Evolutionary conservation across 2,888 invertebrate species (phyloP).

Genomic region (Ichneumoninae sp.): DNA sequence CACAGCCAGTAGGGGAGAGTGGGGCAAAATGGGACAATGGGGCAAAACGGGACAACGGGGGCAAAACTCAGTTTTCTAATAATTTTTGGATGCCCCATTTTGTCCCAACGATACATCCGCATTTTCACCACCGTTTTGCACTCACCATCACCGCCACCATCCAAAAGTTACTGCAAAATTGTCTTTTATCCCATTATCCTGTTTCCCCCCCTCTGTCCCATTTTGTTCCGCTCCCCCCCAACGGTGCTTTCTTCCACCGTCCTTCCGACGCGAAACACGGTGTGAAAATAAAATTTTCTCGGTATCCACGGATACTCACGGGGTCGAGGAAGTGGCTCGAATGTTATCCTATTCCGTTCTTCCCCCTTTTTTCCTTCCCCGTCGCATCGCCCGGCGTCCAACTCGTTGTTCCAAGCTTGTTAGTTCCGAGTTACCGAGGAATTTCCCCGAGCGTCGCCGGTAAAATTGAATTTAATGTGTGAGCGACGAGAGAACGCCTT

Average conservation of each 20-base stretch:
- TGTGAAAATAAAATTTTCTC: constrained; percentile 26
- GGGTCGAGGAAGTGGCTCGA: constrained; percentile 7
- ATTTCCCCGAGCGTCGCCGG: constrained; percentile 28
- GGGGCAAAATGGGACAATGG: too few relatives aligned
- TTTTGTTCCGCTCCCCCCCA: too few relatives aligned
- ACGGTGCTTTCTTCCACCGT: background rate
- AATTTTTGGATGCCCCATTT: too few relatives aligned
- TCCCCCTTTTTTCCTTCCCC: background rate
- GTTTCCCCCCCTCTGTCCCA: too few relatives aligned
- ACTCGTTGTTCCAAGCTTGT: constrained; percentile 39
- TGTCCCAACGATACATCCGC: too few relatives aligned
- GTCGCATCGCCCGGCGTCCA: constrained; percentile 15
- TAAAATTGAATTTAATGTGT: constrained; percentile 51
- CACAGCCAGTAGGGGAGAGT: background rate
- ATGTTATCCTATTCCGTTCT: constrained; percentile 16
- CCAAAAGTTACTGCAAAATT: too few relatives aligned
- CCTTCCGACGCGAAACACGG: background rate
- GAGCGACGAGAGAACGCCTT: background rate
- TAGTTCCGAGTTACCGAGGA: constrained; percentile 55
- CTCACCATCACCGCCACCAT: too few relatives aligned
- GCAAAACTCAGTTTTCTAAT: too few relatives aligned
- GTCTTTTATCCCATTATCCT: too few relatives aligned
- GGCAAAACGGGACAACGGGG: too few relatives aligned
- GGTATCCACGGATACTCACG: background rate
- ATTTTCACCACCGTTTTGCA: too few relatives aligned